These are phyloP conservation scores for Bovichtus diacanthus DNA, from an alignment of 2,797 vertebrate genomes.

Conservation along the genomic window DNA sequence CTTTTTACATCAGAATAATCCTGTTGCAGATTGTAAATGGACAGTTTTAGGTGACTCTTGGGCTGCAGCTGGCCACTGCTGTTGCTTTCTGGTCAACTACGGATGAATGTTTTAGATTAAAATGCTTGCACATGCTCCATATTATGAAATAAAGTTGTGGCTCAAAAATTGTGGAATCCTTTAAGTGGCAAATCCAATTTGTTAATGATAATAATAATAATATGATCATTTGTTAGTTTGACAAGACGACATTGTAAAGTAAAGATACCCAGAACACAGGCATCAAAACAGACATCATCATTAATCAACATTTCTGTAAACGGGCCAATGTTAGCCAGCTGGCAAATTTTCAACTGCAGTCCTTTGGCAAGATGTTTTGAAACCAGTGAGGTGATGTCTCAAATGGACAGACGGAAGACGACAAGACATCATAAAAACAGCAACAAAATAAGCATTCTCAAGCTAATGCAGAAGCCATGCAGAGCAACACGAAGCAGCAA, in stretches of 20 bases:
- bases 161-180: background rate
- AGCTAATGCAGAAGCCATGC: too few relatives aligned
- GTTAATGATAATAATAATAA: background rate
- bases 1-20: constrained; percentile 13
- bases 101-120: background rate
- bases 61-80: background rate
- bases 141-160: constrained; percentile 4
- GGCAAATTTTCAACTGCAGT: too few relatives aligned
- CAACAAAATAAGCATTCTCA: too few relatives aligned
- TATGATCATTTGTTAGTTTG: background rate
- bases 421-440: too few relatives aligned
- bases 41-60: background rate
- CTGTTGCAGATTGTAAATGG: background rate
- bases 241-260: background rate
- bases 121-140: background rate
- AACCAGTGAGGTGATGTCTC: too few relatives aligned
- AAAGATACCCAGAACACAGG: background rate
- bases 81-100: background rate
- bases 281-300: too few relatives aligned
- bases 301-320: too few relatives aligned
- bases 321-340: too few relatives aligned
- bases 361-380: too few relatives aligned
- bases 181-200: constrained; percentile 8
- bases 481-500: too few relatives aligned
- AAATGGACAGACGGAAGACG: too few relatives aligned